phyloP scores from a whole-genome alignment of 2,113 vertebrate genomes.

The Mandrillus leucophaeus region DNA sequence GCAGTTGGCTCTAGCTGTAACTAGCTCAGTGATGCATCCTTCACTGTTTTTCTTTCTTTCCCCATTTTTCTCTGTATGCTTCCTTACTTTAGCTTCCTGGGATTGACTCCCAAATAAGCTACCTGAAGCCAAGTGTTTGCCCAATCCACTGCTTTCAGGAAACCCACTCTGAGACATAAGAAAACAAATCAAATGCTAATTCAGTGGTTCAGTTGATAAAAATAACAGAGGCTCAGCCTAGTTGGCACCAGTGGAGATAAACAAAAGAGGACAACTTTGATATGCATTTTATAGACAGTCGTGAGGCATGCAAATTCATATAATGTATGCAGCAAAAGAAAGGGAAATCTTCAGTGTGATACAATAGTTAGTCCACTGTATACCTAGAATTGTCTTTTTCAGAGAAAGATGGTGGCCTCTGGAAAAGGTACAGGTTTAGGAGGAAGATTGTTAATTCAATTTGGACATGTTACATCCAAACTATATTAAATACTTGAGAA shows the following conservation, averaged over 20 bases:
- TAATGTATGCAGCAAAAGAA: not conserved
- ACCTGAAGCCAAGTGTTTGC: not conserved
- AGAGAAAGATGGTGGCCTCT: not conserved
- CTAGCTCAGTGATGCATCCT: not conserved
- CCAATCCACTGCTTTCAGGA: not conserved
- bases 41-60: not conserved
- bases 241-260: too few species aligned
- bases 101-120: not conserved
- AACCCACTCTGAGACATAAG: not conserved
- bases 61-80: not conserved
- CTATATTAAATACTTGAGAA: not conserved
- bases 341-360: not conserved
- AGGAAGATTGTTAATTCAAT: not conserved
- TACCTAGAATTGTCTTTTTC: not conserved
- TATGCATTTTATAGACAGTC: not conserved
- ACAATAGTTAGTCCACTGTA: not conserved
- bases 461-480: not conserved
- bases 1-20: too few species aligned
- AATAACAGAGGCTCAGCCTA: not conserved
- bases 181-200: not conserved
- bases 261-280: accelerated
- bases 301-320: accelerated
- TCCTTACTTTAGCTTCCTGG: not conserved
- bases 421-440: not conserved
- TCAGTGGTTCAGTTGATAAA: not conserved